Percentiles rank a stretch among this genome's conserved stretches.
Evolutionary conservation across 2,888 invertebrate species (phyloP).

Genomic region (Ornithoptera priamus): DNA sequence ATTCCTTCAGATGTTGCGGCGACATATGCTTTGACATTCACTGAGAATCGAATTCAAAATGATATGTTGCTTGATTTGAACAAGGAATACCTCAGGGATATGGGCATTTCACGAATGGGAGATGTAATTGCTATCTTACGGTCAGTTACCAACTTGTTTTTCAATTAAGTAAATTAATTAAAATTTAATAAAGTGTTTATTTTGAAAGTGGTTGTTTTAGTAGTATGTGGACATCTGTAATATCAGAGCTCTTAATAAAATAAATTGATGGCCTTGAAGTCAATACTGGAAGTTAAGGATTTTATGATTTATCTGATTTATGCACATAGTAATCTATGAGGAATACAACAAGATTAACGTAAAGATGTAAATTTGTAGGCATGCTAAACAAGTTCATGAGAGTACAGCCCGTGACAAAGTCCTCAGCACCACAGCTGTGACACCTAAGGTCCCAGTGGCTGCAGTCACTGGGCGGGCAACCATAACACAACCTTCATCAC

Average conservation of each 20-base stretch:
- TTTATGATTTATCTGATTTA: too few relatives aligned
- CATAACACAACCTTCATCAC: slow-evolving; percentile 60
- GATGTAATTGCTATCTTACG: slow-evolving; percentile 86
- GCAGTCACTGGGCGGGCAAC: slow-evolving; percentile 70
- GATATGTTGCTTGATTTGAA: slow-evolving; percentile 93
- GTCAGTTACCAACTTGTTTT: slow-evolving; percentile 50
- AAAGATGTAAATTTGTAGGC: slow-evolving; percentile 52
- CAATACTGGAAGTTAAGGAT: too few relatives aligned
- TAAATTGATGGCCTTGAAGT: too few relatives aligned
- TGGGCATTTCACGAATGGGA: slow-evolving; percentile 90
- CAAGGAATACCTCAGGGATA: slow-evolving; percentile 92
- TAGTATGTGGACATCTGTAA: too few relatives aligned
- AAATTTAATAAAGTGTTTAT: not conserved
- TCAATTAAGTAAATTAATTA: not conserved
- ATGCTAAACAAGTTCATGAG: slow-evolving; percentile 81
- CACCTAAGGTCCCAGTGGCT: slow-evolving; percentile 72
- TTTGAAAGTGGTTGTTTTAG: too few relatives aligned
- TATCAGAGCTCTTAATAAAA: too few relatives aligned
- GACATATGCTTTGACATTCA: slow-evolving; percentile 91
- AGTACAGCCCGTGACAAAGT: slow-evolving; percentile 80
- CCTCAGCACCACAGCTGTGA: slow-evolving; percentile 53
- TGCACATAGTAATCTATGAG: too few relatives aligned
- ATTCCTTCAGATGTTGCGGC: slow-evolving; percentile 89
- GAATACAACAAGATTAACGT: not conserved
- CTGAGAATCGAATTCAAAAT: slow-evolving; percentile 91